Conservation (phyloP, 2,113 vertebrate genomes). For the Erinaceus europaeus region DNA sequence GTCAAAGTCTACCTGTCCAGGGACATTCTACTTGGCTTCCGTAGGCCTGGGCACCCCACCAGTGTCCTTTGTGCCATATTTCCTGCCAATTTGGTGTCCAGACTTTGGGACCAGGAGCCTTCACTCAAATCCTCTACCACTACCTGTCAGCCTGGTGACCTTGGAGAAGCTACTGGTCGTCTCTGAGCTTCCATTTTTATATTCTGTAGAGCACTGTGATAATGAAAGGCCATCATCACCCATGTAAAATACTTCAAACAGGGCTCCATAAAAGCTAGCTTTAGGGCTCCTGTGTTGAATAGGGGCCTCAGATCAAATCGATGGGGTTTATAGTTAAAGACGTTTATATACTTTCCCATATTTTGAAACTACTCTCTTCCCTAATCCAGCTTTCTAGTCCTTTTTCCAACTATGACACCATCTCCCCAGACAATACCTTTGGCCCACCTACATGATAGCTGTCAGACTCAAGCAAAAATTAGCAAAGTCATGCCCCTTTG, state of each 20-base stretch:
- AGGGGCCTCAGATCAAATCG: too few relatives aligned
- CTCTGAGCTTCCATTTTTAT: too few relatives aligned
- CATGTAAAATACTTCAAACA: background rate
- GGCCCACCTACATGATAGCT: too few relatives aligned
- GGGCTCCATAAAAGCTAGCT: background rate
- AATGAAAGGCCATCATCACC: background rate
- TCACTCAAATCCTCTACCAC: background rate
- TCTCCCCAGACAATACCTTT: too few relatives aligned
- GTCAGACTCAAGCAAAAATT: too few relatives aligned
- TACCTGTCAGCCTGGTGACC: background rate
- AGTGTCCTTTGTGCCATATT: background rate
- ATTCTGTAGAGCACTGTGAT: background rate
- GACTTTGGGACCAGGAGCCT: background rate
- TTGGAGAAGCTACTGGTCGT: background rate
- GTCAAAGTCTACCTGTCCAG: background rate
- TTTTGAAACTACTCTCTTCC: too few relatives aligned
- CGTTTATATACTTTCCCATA: too few relatives aligned
- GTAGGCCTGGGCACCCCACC: fast-evolving
- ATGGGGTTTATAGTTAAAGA: too few relatives aligned
- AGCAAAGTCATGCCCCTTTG: too few relatives aligned
- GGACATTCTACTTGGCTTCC: background rate
- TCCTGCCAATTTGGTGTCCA: background rate
- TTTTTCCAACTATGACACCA: too few relatives aligned
- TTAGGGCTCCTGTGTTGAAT: too few relatives aligned
- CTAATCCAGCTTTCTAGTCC: too few relatives aligned